Conservation (phyloP, 2,797 vertebrate genomes). For the Hoplostethus mediterraneus region DNA sequence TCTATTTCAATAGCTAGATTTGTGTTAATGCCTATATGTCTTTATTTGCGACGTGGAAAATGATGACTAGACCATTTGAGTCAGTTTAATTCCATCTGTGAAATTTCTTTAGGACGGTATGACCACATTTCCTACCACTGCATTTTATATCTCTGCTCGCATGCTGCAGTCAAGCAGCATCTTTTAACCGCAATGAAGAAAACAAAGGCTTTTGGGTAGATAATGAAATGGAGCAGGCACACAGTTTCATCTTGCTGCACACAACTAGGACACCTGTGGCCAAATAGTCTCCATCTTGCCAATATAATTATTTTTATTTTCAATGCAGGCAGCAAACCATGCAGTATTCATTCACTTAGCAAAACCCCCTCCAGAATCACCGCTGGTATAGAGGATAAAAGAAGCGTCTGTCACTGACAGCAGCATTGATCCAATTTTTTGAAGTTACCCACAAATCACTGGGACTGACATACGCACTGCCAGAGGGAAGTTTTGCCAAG, state of each 20-base stretch:
- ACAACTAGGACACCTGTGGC: constrained; percentile 26
- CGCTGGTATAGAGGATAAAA: constrained; percentile 7
- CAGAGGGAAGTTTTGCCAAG: not conserved
- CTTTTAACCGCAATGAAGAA: not conserved
- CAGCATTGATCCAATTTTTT: constrained; percentile 24
- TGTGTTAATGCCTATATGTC: constrained; percentile 17
- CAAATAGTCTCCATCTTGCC: constrained; percentile 33
- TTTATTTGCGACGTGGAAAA: constrained; percentile 10
- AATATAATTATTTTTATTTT: constrained; percentile 38
- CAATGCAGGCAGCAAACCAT: constrained; percentile 33
- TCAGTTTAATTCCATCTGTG: not conserved
- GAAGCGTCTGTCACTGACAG: constrained; percentile 1
- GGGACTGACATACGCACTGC: constrained; percentile 10
- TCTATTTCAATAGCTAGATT: not conserved
- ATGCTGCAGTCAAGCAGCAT: constrained; percentile 1
- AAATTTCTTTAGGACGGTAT: not conserved
- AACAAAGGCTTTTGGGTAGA: constrained; percentile 26
- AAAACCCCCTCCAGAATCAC: constrained; percentile 20
- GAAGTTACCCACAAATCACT: constrained; percentile 34
- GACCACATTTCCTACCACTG: not conserved
- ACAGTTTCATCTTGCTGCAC: constrained; percentile 38
- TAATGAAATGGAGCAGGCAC: constrained; percentile 21
- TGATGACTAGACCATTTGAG: not conserved
- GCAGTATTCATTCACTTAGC: constrained; percentile 36
- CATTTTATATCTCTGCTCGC: not conserved